Evolutionary conservation across 23 tunicate genomes (phyloP), one percentile per base, ranked within the genome.

Genomic region (Halocynthia roretzi): DNA sequence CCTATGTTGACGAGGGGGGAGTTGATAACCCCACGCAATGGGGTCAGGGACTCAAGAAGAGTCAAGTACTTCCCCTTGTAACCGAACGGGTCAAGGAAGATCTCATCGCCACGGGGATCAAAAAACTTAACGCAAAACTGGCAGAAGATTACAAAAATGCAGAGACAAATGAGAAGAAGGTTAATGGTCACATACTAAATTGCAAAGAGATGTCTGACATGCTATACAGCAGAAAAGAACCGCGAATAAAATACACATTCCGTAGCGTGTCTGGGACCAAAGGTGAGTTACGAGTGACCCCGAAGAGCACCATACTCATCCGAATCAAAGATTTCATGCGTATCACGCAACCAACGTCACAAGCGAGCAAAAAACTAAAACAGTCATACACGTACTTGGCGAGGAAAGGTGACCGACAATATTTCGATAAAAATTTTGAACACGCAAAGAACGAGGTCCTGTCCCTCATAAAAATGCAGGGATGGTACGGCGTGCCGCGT

Each of bases 401-500:
- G 22, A 51, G 62, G 54, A 51, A 73, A 53, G 22, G n/a, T 52
- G 57, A 73, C 6, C 10, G 11, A 19, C 78, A 18, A 7, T 73
- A 73, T 54, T 53, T 73, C 15, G 82, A 68, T 49, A 19, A 80
- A 10, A 15, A 44, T 14, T 80, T 72, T 49, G 72, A 67, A 66
- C 71, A 20, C 18, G 78, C 78, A 7, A 17, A 56, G 70, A 74
- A 51, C 7, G 56, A 77, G 6, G 48, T 87, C 15, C 61, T 61
- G n/a, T 77, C 71, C 18, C 23, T 82, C 10, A 17, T 87, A 18
- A 77, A 56, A 50, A 77, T 75, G 80, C 93, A 82, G 62, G 80
- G 76, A 17, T 82, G 83, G 86, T 84, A 85, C 60, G 86, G 86
- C 10, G 66, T 87, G 51, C 93, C 93, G 57, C 83, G 86, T 10